These are phyloP conservation scores for Ameiurus melas DNA, from an alignment of 2,113 vertebrate genomes.

Conservation along the genomic window DNA sequence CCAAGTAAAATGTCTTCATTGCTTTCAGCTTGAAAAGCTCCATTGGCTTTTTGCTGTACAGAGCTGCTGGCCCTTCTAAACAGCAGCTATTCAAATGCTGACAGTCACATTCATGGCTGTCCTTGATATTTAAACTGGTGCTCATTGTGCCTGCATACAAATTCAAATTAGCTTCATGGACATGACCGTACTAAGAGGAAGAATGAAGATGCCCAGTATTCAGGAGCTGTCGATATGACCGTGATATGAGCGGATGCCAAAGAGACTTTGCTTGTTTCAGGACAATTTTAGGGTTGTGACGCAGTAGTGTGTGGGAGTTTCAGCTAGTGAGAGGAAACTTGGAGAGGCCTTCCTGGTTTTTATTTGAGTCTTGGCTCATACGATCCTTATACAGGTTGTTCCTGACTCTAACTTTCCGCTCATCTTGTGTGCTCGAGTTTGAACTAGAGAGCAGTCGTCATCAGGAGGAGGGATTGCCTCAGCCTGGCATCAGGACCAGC, in stretches of 20 bases:
- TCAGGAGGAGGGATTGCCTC: background rate
- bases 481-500: conserved; percentile 32
- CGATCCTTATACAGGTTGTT: conserved; percentile 41
- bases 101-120: background rate
- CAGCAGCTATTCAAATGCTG: background rate
- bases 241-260: background rate
- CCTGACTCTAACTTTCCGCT: conserved; percentile 45
- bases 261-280: background rate
- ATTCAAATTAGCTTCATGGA: background rate
- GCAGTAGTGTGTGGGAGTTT: background rate
- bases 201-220: background rate
- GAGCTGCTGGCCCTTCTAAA: conserved; percentile 8
- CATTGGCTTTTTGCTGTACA: conserved; percentile 4
- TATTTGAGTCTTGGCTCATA: conserved; percentile 42
- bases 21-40: conserved; percentile 4
- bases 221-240: background rate
- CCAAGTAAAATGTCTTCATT: conserved; percentile 26
- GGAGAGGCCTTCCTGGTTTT: conserved; percentile 33
- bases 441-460: conserved; percentile 6
- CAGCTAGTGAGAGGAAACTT: background rate
- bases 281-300: background rate
- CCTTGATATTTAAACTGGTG: background rate
- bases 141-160: background rate
- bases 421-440: background rate
- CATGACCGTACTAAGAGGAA: background rate